phyloP scores from a whole-genome alignment of 2,113 vertebrate species.

The Prochilodus magdalenae region DNA sequence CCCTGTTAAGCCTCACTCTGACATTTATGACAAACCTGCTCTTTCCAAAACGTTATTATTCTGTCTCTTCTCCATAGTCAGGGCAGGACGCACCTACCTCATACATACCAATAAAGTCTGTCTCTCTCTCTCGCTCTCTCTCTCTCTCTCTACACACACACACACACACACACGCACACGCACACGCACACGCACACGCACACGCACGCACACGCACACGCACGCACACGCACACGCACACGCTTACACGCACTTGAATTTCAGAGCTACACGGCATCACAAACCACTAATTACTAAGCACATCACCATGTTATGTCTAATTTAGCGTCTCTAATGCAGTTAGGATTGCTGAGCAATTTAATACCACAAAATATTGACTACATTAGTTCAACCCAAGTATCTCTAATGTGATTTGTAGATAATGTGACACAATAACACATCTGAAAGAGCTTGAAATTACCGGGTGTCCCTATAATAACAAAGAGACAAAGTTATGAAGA shows the following conservation, averaged over 20 bases:
- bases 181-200: too few relatives aligned
- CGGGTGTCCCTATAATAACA: too few relatives aligned
- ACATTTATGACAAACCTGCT: slow-evolving; percentile 35
- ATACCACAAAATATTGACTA: slow-evolving; percentile 11
- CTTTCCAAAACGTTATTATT: slow-evolving; percentile 43
- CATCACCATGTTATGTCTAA: slow-evolving; percentile 5
- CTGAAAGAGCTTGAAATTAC: neutral
- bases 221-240: too few relatives aligned
- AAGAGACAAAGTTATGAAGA: too few relatives aligned
- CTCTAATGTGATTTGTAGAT: slow-evolving; percentile 19
- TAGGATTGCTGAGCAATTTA: slow-evolving; percentile 20
- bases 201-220: too few relatives aligned
- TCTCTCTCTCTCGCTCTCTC: neutral
- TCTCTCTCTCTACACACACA: too few relatives aligned
- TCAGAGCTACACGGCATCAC: neutral
- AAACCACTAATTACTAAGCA: neutral
- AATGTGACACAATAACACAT: neutral
- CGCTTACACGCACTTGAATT: slow-evolving; percentile 6
- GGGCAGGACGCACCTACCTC: neutral
- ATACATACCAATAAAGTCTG: slow-evolving; percentile 14
- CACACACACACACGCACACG: too few relatives aligned
- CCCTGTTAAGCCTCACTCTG: slow-evolving; percentile 42
- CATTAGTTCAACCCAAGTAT: slow-evolving; percentile 22
- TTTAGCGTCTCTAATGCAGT: slow-evolving; percentile 17
- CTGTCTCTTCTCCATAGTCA: neutral